Conservation (phyloP, 2,113 vertebrate genomes). For the Oncorhynchus nerka region DNA sequence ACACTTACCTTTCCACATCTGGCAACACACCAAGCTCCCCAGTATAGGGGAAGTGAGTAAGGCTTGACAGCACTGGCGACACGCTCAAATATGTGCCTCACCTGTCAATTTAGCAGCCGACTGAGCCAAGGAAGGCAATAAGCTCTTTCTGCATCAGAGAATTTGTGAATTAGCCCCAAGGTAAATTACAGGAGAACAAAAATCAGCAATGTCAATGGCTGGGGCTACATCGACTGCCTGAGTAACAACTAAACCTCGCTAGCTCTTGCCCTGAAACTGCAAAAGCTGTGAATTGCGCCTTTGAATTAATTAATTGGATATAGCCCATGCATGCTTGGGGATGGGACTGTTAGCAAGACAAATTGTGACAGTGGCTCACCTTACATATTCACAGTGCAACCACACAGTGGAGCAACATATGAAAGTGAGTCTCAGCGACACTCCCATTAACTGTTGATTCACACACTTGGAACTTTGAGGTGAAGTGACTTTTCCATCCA, state of each 20-base stretch:
- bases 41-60: slow-evolving; percentile 41
- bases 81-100: slow-evolving; percentile 23
- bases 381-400: background rate
- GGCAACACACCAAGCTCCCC: slow-evolving; percentile 45
- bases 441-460: slow-evolving; percentile 49
- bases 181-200: slow-evolving; percentile 8
- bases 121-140: slow-evolving; percentile 45
- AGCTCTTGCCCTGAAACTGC: background rate
- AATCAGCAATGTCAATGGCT: background rate
- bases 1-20: slow-evolving; percentile 47
- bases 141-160: slow-evolving; percentile 30
- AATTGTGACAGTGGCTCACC: too few species aligned
- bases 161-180: slow-evolving; percentile 53
- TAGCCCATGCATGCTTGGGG: too few species aligned
- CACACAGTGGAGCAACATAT: background rate
- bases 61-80: slow-evolving; percentile 23
- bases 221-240: background rate
- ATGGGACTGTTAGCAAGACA: too few species aligned
- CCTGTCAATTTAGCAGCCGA: slow-evolving; percentile 55
- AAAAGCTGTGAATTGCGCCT: too few species aligned
- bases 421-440: background rate
- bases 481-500: slow-evolving; percentile 50
- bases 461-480: slow-evolving; percentile 47
- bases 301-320: background rate
- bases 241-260: background rate